These are phyloP conservation scores for Trachelus tabidus DNA, from an alignment of 2,888 invertebrate species.

Conservation along the genomic window DNA sequence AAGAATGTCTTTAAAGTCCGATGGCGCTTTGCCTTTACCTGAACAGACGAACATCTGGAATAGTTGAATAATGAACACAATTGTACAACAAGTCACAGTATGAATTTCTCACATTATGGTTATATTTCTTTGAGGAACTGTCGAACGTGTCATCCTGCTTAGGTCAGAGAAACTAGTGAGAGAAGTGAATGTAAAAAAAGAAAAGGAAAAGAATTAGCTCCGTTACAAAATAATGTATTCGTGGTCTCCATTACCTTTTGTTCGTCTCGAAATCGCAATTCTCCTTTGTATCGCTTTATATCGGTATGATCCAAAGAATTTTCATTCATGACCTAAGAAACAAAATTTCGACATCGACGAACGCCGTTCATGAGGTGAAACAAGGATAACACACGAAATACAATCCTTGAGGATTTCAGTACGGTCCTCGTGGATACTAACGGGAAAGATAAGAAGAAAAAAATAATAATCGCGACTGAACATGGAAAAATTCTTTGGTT, in stretches of 20 bases:
- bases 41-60: not conserved
- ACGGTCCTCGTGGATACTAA: no score
- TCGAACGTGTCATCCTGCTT: slow-evolving; percentile 30
- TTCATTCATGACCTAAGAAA: slow-evolving; percentile 24
- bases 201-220: not conserved
- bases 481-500: slow-evolving; percentile 55
- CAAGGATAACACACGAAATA: not conserved
- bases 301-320: slow-evolving; percentile 57
- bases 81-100: slow-evolving; percentile 35
- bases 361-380: not conserved
- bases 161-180: slow-evolving; percentile 22
- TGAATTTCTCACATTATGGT: slow-evolving; percentile 38
- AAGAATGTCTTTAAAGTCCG: not conserved
- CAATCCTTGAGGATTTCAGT: not conserved
- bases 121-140: slow-evolving; percentile 53
- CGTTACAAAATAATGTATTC: not conserved
- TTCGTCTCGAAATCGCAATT: not conserved
- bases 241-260: not conserved
- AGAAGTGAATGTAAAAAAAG: slow-evolving; percentile 3
- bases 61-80: slow-evolving; percentile 3
- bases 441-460: not conserved
- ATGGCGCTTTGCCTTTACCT: not conserved
- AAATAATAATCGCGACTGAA: not conserved
- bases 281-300: not conserved
- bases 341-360: not conserved